Evolutionary conservation across 2,888 invertebrate species (phyloP).

Genomic region (Drosophila limbata): DNA sequence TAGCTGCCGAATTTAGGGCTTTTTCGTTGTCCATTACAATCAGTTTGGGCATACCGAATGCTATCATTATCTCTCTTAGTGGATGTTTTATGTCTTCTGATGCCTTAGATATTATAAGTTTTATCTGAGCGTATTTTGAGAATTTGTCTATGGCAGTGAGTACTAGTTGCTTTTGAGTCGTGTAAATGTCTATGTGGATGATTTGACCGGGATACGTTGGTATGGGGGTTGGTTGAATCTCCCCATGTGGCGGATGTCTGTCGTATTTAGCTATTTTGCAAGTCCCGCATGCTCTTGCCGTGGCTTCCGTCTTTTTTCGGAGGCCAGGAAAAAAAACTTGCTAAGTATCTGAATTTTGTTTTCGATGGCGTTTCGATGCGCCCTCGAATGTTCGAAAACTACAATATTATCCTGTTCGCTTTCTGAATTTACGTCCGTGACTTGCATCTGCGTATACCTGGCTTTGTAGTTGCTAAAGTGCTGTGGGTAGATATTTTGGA

Average conservation of each 20-base stretch:
- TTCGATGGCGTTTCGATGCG: background rate
- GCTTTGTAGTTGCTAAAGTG: constrained; percentile 4
- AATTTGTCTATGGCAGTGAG: no score
- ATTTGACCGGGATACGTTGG: background rate
- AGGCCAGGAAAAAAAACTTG: background rate
- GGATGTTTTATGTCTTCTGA: no score
- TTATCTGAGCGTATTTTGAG: no score
- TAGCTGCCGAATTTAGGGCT: no score
- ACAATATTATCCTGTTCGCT: background rate
- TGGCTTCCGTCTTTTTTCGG: constrained; percentile 8
- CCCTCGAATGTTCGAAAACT: background rate
- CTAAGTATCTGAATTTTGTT: constrained; percentile 27
- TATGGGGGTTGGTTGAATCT: no score
- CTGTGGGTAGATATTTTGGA: background rate
- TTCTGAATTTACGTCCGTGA: background rate
- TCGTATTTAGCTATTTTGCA: background rate
- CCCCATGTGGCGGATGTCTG: background rate
- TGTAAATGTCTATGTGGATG: constrained; percentile 39
- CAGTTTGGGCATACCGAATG: no score
- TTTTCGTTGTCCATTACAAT: no score
- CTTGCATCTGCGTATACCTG: background rate
- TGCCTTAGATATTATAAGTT: no score
- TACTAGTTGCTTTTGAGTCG: constrained; percentile 14
- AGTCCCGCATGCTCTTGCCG: constrained; percentile 16
- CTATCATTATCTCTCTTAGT: no score